A percentile compares a stretch with the other conserved stretches of the same genome.
These are phyloP conservation scores for Nesogale talazaci DNA, from an alignment of 2,113 vertebrate genomes.

Conservation along the genomic window DNA sequence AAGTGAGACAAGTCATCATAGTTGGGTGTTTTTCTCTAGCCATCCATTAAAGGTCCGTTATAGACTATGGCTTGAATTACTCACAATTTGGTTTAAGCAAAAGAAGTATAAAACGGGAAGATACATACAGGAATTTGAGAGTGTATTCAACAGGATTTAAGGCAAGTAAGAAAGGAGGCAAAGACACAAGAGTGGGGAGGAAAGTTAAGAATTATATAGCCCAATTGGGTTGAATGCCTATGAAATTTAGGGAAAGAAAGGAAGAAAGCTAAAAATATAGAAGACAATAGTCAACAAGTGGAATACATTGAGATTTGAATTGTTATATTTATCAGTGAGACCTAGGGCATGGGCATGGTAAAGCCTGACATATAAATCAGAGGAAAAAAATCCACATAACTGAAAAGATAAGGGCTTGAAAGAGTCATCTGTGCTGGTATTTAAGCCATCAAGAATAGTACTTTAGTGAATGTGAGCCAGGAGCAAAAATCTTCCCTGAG, in stretches of 20 bases:
- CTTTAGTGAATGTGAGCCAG: not conserved
- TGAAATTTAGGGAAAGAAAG: not conserved
- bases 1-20: not conserved
- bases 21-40: not conserved
- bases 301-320: not conserved
- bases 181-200: not conserved
- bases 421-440: not conserved
- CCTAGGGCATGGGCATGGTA: not conserved
- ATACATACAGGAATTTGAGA: not conserved
- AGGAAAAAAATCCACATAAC: not conserved
- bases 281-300: not conserved
- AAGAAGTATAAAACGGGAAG: not conserved
- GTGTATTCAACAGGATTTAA: not conserved
- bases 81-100: not conserved
- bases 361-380: not conserved
- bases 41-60: not conserved
- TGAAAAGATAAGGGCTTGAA: not conserved
- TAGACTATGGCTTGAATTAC: not conserved
- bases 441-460: not conserved
- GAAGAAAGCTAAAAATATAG: not conserved
- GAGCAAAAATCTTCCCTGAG: not conserved
- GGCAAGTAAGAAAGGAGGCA: not conserved
- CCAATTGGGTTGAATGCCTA: not conserved
- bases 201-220: not conserved
- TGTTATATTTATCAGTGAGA: not conserved